Evolutionary conservation across 2,797 vertebrate species (phyloP), one percentile per base, ranked within the genome.

Genomic region (Acipenser oxyrinchus): DNA sequence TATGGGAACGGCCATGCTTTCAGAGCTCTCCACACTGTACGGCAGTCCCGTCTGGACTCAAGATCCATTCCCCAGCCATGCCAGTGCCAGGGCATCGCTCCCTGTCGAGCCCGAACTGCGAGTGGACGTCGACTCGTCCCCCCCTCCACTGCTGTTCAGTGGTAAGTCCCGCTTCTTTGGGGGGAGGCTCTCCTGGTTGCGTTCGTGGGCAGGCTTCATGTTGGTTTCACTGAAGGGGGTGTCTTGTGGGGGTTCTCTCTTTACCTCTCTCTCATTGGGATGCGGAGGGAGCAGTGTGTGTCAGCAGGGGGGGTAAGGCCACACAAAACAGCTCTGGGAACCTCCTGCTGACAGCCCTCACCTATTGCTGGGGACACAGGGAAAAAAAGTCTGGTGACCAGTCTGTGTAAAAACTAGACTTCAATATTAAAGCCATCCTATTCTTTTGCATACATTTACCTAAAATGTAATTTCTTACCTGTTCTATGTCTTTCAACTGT

Each of bases 121-220:
- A 65, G 78, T 78, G 71, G 87, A 84, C 64, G 81, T 67, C 3
- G 74, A 76, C 59, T 88, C 86, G 63, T 87, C 84, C 69, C 83
- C 84, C 66, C 77, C 86, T 68, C 82, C 71, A n/a, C 49, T 87
- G 82, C 81, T 92, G 77, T 86, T 86, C 66, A 90, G 75, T 1
- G 89, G 89, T 69, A 95, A 92, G 69, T 99, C 96, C 78, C 96
- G 91, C 85, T 99, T 99, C 88, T 99, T 98, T 18, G 96, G 96
- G 83, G 96, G 96, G 79, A 98, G 94, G 88, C 93, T 93, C 89
- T 97, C 96, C 89, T 98, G 96, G 88, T 95, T 95, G 73, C 96
- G 93, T 84, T 98, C 96, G 81, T 96, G 93, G 84, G 91, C 90
- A 72, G 91, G 92, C 90, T 95, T 94, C 95, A 99, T 98, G 83